A percentile compares a stretch with the other conserved stretches of the same genome.
phyloP scores from a whole-genome alignment of 2,113 vertebrate species.

The Panthera leo region DNA sequence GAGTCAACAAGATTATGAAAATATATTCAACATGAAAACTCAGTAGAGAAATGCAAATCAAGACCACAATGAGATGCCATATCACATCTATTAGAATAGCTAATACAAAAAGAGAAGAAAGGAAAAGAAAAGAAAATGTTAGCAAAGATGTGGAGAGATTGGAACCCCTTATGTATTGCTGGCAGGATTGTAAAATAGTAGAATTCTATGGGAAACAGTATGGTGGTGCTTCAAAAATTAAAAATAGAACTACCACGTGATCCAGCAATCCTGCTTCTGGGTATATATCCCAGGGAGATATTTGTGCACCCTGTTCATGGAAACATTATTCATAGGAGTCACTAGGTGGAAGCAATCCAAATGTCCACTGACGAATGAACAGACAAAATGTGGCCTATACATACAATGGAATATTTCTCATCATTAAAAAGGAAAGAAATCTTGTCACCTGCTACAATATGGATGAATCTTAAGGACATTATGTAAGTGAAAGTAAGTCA shows the following conservation, averaged over 20 bases:
- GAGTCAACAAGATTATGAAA: background rate
- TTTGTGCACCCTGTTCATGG: background rate
- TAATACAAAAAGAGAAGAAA: background rate
- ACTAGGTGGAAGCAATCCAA: background rate
- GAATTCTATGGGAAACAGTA: background rate
- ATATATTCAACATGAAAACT: background rate
- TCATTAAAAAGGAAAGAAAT: background rate
- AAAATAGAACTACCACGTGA: background rate
- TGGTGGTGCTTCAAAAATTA: background rate
- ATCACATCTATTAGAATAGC: background rate
- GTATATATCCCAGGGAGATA: background rate
- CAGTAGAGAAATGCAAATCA: constrained; percentile 22
- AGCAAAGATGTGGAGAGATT: background rate
- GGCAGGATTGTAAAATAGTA: background rate
- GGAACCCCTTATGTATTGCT: background rate
- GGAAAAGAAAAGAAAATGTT: background rate
- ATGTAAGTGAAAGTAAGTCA: background rate
- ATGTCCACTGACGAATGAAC: background rate
- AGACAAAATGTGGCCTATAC: background rate
- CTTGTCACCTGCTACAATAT: background rate
- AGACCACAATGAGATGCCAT: background rate
- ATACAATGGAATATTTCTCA: background rate
- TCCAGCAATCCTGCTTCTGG: background rate
- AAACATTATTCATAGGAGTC: background rate
- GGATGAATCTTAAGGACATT: background rate